Percentiles rank a stretch among this genome's conserved stretches.
These are phyloP conservation scores for Lamproptera curius DNA, from an alignment of 2,888 invertebrate species.

Conservation along the genomic window DNA sequence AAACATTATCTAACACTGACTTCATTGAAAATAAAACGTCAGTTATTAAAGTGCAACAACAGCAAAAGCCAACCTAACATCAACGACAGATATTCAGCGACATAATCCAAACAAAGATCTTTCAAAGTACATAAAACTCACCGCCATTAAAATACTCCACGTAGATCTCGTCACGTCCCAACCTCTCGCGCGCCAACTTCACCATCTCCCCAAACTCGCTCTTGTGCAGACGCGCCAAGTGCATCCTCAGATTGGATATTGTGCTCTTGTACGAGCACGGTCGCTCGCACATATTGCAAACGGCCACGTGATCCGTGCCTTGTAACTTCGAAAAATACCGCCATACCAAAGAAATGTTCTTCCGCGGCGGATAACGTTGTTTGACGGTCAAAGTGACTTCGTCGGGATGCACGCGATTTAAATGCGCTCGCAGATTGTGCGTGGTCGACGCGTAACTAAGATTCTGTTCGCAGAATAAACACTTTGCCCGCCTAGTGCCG, in stretches of 20 bases:
- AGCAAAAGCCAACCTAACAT: too few species aligned
- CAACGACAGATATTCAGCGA: not conserved
- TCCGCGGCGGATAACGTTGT: not conserved
- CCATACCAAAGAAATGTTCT: constrained; percentile 17
- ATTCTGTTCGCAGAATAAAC: constrained; percentile 10
- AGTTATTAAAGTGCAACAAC: too few species aligned
- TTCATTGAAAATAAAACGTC: too few species aligned
- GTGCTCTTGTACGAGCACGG: constrained; percentile 25
- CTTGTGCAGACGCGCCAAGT: constrained; percentile 19
- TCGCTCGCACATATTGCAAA: constrained; percentile 26
- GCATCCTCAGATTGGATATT: constrained; percentile 24
- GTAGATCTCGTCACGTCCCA: not conserved
- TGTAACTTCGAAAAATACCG: constrained; percentile 18
- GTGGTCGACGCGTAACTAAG: constrained; percentile 19
- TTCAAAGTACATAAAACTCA: constrained; percentile 12
- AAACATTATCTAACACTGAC: too few species aligned
- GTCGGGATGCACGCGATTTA: constrained; percentile 3
- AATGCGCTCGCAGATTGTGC: constrained; percentile 23
- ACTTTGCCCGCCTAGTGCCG: constrained; percentile 12
- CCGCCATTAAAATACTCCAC: constrained; percentile 1
- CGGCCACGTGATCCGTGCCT: constrained; percentile 13
- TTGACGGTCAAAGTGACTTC: not conserved
- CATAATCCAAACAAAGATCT: not conserved
- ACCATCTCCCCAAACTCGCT: not conserved
- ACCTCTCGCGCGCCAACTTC: not conserved